A percentile compares a stretch with the other conserved stretches of the same genome.
Evolutionary conservation across 2,888 invertebrate genomes (phyloP).

Genomic region (Ophion costatus): DNA sequence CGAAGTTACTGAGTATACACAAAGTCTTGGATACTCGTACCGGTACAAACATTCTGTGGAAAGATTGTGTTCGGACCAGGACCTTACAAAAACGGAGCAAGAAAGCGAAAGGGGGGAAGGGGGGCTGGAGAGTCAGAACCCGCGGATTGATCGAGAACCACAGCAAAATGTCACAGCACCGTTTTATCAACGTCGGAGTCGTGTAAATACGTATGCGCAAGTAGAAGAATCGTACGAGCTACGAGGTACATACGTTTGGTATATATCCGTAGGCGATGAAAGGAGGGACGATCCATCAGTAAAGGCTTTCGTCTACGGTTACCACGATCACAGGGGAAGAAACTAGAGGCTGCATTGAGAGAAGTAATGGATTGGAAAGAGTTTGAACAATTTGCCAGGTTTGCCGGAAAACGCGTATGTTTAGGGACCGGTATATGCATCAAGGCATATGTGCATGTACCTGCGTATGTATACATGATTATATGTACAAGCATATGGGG

Average conservation of each 20-base stretch:
- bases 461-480: neutral
- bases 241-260: slow-evolving; percentile 5
- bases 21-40: neutral
- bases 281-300: slow-evolving; percentile 55
- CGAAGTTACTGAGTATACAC: neutral
- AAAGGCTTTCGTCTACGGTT: neutral
- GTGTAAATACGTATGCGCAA: slow-evolving; percentile 3
- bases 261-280: slow-evolving; percentile 31
- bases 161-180: slow-evolving; percentile 15
- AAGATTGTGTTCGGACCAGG: too few relatives aligned
- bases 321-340: slow-evolving; percentile 30
- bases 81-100: neutral
- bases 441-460: slow-evolving; percentile 1
- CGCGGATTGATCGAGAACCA: slow-evolving; percentile 22
- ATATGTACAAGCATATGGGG: neutral
- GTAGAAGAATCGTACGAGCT: slow-evolving; percentile 1
- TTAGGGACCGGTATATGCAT: slow-evolving; percentile 3
- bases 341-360: slow-evolving; percentile 48
- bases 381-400: slow-evolving; percentile 60
- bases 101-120: neutral
- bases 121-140: neutral
- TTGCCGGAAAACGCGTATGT: slow-evolving; percentile 43
- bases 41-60: neutral
- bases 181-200: slow-evolving; percentile 51
- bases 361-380: slow-evolving; percentile 64